Percentiles rank a stretch among this genome's conserved stretches.
Evolutionary conservation across 2,888 invertebrate species (phyloP).

Genomic region (Phortica magna): DNA sequence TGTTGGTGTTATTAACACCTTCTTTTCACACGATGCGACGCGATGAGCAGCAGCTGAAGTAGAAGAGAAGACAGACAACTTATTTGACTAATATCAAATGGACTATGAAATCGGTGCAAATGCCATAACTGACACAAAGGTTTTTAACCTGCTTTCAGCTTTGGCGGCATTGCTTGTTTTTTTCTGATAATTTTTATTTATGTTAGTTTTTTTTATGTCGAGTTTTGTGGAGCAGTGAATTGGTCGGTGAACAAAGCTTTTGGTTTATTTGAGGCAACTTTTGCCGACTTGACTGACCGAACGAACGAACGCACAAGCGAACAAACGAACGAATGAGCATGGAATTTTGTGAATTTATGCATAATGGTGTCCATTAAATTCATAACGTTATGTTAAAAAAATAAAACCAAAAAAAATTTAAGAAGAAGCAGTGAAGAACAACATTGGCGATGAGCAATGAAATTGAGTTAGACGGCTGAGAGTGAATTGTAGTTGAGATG

Average conservation of each 20-base stretch:
- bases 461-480: constrained; percentile 33
- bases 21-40: not conserved
- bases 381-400: constrained; percentile 61
- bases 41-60: not conserved
- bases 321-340: constrained; percentile 28
- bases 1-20: constrained; percentile 72
- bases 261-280: constrained; percentile 28
- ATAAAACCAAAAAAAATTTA: constrained; percentile 38
- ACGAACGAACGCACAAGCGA: too few relatives aligned
- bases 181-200: constrained; percentile 40
- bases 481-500: constrained; percentile 31
- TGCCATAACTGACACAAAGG: constrained; percentile 45
- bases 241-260: constrained; percentile 26
- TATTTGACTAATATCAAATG: constrained; percentile 62
- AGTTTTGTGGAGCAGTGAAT: not conserved
- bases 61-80: constrained; percentile 37
- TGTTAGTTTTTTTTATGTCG: constrained; percentile 45
- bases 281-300: constrained; percentile 28
- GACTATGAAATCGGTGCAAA: constrained; percentile 64
- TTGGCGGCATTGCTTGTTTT: constrained; percentile 55
- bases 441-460: not conserved
- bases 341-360: constrained; percentile 73
- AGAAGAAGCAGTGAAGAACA: not conserved
- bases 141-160: constrained; percentile 54
- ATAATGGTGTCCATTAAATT: constrained; percentile 70